phyloP scores from a whole-genome alignment of 2,797 vertebrate species.

The Parambassis ranga region DNA sequence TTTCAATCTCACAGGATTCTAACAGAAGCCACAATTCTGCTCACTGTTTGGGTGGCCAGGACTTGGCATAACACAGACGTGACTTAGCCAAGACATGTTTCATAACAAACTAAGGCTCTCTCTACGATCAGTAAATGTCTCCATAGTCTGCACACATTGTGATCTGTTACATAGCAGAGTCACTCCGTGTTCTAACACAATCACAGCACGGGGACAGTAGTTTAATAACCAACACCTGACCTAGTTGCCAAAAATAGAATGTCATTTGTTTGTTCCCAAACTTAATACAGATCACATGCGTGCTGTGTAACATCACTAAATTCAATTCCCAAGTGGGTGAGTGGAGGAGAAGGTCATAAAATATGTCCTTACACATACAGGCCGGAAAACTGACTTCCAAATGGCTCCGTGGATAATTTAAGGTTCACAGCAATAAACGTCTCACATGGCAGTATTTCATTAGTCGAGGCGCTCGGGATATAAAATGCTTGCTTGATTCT shows the following conservation, averaged over 20 bases:
- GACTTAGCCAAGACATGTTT: constrained; percentile 16
- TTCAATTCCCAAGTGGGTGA: constrained; percentile 42
- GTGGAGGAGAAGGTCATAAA: constrained; percentile 46
- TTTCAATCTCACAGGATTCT: background rate
- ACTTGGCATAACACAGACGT: constrained; percentile 9
- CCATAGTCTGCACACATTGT: background rate
- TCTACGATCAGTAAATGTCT: background rate
- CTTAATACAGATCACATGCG: constrained; percentile 47
- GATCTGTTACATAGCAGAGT: constrained; percentile 19
- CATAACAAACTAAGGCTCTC: constrained; percentile 25
- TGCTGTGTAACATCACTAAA: constrained; percentile 40
- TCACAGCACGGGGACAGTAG: constrained; percentile 7
- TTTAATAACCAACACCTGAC: constrained; percentile 44
- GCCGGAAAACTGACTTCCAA: constrained; percentile 65
- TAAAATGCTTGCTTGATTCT: constrained; percentile 61
- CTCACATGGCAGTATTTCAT: constrained; percentile 65
- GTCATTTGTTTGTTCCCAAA: constrained; percentile 56
- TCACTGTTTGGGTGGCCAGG: constrained; percentile 30
- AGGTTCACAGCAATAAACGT: constrained; percentile 63
- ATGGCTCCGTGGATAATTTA: constrained; percentile 64
- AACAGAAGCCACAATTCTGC: background rate
- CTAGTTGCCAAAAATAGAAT: constrained; percentile 34
- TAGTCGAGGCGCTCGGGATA: constrained; percentile 41
- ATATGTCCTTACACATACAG: constrained; percentile 34
- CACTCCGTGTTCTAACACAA: constrained; percentile 15